phyloP scores from a whole-genome alignment of 1,140 invertebrate species.

The Heliconius hermathena region DNA sequence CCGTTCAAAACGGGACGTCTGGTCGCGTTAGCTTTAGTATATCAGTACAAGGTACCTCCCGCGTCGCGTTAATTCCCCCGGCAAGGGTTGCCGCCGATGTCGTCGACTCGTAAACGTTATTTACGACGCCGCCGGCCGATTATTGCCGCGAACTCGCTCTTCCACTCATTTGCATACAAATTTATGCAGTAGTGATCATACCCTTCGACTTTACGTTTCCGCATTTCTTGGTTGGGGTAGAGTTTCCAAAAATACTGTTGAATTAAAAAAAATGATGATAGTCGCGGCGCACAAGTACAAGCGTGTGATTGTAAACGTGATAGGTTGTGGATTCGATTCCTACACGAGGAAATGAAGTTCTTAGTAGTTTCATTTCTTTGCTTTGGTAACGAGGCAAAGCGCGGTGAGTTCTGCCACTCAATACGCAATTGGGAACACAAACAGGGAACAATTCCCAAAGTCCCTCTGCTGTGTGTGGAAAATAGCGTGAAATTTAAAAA shows the following conservation, averaged over 20 bases:
- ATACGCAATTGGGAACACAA: too few relatives aligned
- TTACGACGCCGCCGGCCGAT: constrained; percentile 64
- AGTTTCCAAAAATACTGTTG: constrained; percentile 19
- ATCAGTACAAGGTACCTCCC: constrained; percentile 50
- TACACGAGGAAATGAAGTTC: too few relatives aligned
- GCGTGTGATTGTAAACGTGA: too few relatives aligned
- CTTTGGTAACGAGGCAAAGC: too few relatives aligned
- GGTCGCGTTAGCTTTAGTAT: constrained; percentile 6
- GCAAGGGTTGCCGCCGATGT: constrained; percentile 68
- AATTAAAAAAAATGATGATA: not conserved
- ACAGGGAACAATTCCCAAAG: too few relatives aligned
- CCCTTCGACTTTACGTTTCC: constrained; percentile 52
- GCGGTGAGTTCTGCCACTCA: too few relatives aligned
- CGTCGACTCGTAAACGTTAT: constrained; percentile 71
- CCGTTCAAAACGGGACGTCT: too few relatives aligned
- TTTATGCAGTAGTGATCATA: constrained; percentile 67
- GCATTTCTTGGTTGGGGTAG: constrained; percentile 38
- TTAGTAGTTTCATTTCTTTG: too few relatives aligned
- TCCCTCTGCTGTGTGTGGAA: too few relatives aligned
- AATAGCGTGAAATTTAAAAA: too few relatives aligned
- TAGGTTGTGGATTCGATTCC: too few relatives aligned
- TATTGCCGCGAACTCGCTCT: constrained; percentile 65
- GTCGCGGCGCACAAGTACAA: too few relatives aligned
- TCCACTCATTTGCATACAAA: constrained; percentile 75
- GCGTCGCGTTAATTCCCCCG: constrained; percentile 62